A percentile compares a stretch with the other conserved stretches of the same genome.
Evolutionary conservation across 2,797 vertebrate species (phyloP).

Genomic region (Parauchenoglanis ngamensis): DNA sequence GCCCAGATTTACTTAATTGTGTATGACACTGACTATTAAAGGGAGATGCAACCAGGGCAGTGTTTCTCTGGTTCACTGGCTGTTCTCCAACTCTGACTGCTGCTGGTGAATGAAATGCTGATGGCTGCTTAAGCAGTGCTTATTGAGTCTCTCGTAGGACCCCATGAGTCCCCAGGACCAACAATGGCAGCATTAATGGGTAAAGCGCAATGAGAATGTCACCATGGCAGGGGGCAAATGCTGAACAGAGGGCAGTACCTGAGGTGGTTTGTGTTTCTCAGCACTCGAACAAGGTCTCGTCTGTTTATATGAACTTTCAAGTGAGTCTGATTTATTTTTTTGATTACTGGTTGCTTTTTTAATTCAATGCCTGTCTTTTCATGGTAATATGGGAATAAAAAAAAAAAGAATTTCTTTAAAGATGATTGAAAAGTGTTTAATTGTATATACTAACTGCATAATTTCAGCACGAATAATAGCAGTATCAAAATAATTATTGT

Average conservation of each 20-base stretch:
- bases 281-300: slow-evolving; percentile 67
- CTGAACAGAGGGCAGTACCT: slow-evolving; percentile 71
- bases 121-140: slow-evolving; percentile 76
- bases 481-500: neutral
- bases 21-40: slow-evolving; percentile 79
- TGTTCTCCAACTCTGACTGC: slow-evolving; percentile 58
- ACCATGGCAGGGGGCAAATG: slow-evolving; percentile 70
- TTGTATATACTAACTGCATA: neutral
- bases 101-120: slow-evolving; percentile 46
- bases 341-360: slow-evolving; percentile 30
- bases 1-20: slow-evolving; percentile 84
- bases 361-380: slow-evolving; percentile 52
- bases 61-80: slow-evolving; percentile 59
- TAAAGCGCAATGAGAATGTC: slow-evolving; percentile 81
- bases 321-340: slow-evolving; percentile 40
- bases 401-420: neutral
- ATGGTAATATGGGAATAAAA: slow-evolving; percentile 12
- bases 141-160: slow-evolving; percentile 81
- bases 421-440: neutral
- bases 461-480: neutral
- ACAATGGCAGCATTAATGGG: slow-evolving; percentile 83
- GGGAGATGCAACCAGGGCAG: slow-evolving; percentile 54
- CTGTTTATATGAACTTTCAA: slow-evolving; percentile 68
- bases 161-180: slow-evolving; percentile 76
- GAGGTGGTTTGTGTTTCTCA: slow-evolving; percentile 70